Conservation (phyloP, 2,888 invertebrate genomes). For the Cenopis cana region DNA sequence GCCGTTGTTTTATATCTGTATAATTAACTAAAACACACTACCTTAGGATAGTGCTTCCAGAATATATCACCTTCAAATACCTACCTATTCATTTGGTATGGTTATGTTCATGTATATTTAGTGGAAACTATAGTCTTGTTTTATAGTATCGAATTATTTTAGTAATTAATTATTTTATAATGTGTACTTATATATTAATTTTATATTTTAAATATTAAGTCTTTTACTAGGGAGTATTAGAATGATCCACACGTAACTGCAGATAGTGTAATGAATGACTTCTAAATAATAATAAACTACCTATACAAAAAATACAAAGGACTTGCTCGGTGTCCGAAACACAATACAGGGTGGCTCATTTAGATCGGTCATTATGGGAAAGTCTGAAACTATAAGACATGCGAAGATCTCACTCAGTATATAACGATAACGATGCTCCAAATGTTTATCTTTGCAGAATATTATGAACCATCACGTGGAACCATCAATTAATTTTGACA, state of each 20-base stretch:
- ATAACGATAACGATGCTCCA: no score
- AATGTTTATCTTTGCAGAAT: no score
- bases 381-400: no score
- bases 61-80: constrained; percentile 11
- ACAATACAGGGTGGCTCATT: no score
- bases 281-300: not conserved
- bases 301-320: constrained; percentile 7
- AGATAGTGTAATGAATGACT: not conserved
- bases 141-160: not conserved
- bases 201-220: not conserved
- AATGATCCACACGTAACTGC: not conserved
- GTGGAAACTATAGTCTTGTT: constrained; percentile 6
- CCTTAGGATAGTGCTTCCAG: constrained; percentile 37
- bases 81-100: not conserved
- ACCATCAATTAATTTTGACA: no score
- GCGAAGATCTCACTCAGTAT: no score
- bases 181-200: not conserved
- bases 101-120: constrained; percentile 21
- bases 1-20: constrained; percentile 40
- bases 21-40: constrained; percentile 30
- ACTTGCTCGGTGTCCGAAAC: no score
- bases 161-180: no score
- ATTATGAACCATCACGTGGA: no score
- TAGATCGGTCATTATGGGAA: no score
- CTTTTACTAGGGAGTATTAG: not conserved